A percentile compares a stretch with the other conserved stretches of the same genome.
Conservation (phyloP, 1,140 invertebrate species). For the Venturia canescens region DNA sequence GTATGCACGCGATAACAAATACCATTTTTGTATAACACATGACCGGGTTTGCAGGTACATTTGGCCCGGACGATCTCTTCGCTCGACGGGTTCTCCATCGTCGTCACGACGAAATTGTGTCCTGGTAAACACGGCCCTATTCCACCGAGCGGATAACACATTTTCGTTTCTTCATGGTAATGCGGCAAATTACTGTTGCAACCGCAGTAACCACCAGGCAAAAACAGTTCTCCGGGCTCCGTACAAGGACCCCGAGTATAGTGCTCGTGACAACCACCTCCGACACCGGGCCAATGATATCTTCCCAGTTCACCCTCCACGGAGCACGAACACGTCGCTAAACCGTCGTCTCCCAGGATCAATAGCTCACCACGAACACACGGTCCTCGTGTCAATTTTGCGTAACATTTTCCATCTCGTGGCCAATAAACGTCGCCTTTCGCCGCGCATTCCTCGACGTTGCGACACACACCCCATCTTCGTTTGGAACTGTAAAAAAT, state of each 20-base stretch:
- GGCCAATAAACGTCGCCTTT: slow-evolving; percentile 84
- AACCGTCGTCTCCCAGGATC: slow-evolving; percentile 77
- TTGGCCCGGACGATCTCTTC: slow-evolving; percentile 72
- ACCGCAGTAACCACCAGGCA: slow-evolving; percentile 84
- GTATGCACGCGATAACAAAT: slow-evolving; percentile 87
- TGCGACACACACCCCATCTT: slow-evolving; percentile 84
- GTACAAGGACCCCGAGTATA: slow-evolving; percentile 87
- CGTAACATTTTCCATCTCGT: slow-evolving; percentile 84
- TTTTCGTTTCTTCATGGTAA: slow-evolving; percentile 81
- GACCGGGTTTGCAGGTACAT: slow-evolving; percentile 84
- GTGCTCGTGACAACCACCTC: slow-evolving; percentile 85
- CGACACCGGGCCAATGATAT: slow-evolving; percentile 76
- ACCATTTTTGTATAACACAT: slow-evolving; percentile 82
- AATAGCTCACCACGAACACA: slow-evolving; percentile 85
- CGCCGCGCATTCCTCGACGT: slow-evolving; percentile 79
- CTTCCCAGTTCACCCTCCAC: slow-evolving; percentile 71
- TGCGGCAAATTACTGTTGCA: slow-evolving; percentile 84
- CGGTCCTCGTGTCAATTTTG: slow-evolving; percentile 82
- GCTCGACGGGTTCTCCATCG: slow-evolving; percentile 65
- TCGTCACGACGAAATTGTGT: slow-evolving; percentile 80
- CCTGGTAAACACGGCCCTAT: slow-evolving; percentile 84
- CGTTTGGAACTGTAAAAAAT: slow-evolving; percentile 66
- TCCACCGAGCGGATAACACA: slow-evolving; percentile 86
- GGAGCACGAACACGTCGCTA: slow-evolving; percentile 80
- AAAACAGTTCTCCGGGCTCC: slow-evolving; percentile 84